Conservation (phyloP, 2,113 vertebrate species). For the Perognathus longimembris region DNA sequence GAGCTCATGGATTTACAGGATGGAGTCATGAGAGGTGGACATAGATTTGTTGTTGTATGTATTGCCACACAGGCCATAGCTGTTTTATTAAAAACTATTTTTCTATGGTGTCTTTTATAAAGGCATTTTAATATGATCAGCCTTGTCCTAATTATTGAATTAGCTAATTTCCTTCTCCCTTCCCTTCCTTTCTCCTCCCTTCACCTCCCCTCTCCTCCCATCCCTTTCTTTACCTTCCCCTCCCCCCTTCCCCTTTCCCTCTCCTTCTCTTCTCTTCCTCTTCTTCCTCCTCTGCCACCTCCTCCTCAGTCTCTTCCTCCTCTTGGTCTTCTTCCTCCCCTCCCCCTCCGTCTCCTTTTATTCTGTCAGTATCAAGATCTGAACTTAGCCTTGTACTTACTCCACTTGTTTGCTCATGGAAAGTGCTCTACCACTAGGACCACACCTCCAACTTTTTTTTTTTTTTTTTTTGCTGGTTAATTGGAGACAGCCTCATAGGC, state of each 20-base stretch:
- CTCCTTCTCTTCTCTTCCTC: neutral
- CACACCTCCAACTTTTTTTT: no score
- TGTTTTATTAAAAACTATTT: neutral
- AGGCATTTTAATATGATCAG: neutral
- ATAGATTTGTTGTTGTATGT: neutral
- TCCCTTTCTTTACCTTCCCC: neutral
- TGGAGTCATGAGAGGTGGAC: neutral
- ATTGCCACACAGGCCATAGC: neutral
- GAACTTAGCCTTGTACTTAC: no score
- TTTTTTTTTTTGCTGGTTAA: no score
- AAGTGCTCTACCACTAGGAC: no score
- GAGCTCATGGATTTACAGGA: neutral
- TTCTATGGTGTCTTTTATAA: neutral
- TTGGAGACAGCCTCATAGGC: no score
- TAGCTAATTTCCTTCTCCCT: neutral
- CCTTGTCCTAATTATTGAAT: neutral
- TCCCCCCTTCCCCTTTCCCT: no score
- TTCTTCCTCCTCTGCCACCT: neutral
- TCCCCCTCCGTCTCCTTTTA: no score
- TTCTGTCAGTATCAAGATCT: no score
- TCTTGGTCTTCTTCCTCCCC: no score
- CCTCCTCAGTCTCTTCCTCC: no score
- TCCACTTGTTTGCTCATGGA: no score
- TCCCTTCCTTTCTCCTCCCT: accelerated
- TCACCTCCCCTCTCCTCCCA: neutral